A percentile compares a stretch with the other conserved stretches of the same genome.
phyloP scores from a whole-genome alignment of 2,888 invertebrate genomes.

The Cryptocephalus primarius region DNA sequence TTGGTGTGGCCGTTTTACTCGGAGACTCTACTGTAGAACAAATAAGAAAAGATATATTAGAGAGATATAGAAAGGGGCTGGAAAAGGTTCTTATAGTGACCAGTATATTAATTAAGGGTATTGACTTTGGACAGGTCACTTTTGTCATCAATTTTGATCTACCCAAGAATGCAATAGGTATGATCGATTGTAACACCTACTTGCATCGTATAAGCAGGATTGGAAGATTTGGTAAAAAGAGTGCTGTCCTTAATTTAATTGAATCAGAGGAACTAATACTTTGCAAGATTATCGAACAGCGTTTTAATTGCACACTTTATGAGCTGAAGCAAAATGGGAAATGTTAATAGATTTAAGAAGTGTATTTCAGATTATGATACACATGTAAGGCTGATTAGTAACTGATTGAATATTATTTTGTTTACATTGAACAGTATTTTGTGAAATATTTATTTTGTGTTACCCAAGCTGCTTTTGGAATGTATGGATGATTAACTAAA shows the following conservation, averaged over 20 bases:
- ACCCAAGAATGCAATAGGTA: slow-evolving; percentile 69
- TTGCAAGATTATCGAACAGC: slow-evolving; percentile 70
- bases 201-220: slow-evolving; percentile 95
- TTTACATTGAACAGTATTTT: too few relatives aligned
- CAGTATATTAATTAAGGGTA: slow-evolving; percentile 78
- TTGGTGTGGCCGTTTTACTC: slow-evolving; percentile 85
- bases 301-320: slow-evolving; percentile 79
- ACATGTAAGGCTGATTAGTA: too few relatives aligned
- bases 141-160: slow-evolving; percentile 97
- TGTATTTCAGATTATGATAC: slow-evolving; percentile 1
- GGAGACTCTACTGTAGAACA: slow-evolving; percentile 92
- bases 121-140: slow-evolving; percentile 96
- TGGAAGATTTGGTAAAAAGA: slow-evolving; percentile 94
- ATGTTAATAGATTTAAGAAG: slow-evolving; percentile 83
- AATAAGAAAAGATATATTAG: slow-evolving; percentile 73
- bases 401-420: too few relatives aligned
- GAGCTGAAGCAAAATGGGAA: slow-evolving; percentile 75
- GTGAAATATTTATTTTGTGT: too few relatives aligned
- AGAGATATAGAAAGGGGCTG: slow-evolving; percentile 81
- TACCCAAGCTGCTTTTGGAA: too few relatives aligned
- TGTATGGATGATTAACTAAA: too few relatives aligned
- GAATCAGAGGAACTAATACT: slow-evolving; percentile 65
- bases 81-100: slow-evolving; percentile 95
- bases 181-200: slow-evolving; percentile 94
- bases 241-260: slow-evolving; percentile 94